These are phyloP conservation scores for Gortyna flavago DNA, from an alignment of 2,888 invertebrate species.

Conservation along the genomic window DNA sequence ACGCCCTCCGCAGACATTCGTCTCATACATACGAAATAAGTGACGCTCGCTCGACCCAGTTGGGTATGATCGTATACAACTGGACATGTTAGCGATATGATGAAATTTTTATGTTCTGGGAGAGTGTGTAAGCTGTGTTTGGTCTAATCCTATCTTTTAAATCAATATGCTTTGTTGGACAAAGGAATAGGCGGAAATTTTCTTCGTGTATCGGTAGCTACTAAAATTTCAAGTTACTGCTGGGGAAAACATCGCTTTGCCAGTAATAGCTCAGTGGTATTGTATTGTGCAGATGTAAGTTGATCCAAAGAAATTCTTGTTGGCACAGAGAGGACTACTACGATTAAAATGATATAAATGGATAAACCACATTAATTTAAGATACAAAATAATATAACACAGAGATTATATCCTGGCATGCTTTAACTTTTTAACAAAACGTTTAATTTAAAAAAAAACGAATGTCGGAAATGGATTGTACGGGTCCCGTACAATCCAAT, in stretches of 20 bases:
- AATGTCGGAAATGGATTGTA: too few species aligned
- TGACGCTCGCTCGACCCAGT: slow-evolving; percentile 68
- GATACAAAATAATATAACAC: too few species aligned
- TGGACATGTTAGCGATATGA: slow-evolving; percentile 47
- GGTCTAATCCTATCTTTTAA: not conserved
- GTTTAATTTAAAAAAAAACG: too few species aligned
- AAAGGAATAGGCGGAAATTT: not conserved
- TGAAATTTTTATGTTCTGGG: slow-evolving; percentile 52
- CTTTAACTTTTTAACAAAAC: too few species aligned
- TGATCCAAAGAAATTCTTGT: not conserved
- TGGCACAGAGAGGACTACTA: not conserved
- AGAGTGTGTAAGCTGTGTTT: slow-evolving; percentile 39
- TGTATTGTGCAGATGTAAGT: not conserved
- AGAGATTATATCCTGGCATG: too few species aligned
- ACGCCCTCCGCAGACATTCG: slow-evolving; percentile 77
- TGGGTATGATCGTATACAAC: slow-evolving; percentile 62
- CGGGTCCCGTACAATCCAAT: slow-evolving; percentile 27
- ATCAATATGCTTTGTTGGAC: not conserved
- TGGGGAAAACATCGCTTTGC: not conserved
- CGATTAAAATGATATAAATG: not conserved
- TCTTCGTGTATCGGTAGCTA: too few species aligned
- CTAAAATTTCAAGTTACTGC: not conserved
- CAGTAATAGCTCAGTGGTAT: not conserved
- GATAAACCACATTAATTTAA: not conserved
- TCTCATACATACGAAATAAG: slow-evolving; percentile 87